These are phyloP conservation scores for Homalodisca vitripennis DNA, from an alignment of 1,140 invertebrate species.

Conservation along the genomic window DNA sequence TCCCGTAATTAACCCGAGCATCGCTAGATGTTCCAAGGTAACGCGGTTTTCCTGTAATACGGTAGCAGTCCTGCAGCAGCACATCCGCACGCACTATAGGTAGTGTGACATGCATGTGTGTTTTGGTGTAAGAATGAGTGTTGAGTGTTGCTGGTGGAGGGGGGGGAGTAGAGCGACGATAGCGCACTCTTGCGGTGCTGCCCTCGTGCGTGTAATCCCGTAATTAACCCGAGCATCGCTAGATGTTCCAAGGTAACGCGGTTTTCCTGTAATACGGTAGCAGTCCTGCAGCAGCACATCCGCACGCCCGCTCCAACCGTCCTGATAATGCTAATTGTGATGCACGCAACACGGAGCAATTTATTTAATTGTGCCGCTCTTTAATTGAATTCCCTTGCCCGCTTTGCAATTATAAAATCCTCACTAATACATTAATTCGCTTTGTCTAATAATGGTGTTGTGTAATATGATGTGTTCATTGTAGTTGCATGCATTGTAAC, in stretches of 20 bases:
- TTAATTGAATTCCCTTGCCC: neutral
- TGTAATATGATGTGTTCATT: no score
- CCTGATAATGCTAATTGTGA: neutral
- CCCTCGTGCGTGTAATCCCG: no score
- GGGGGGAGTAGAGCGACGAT: no score
- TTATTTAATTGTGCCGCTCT: neutral
- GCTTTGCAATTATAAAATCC: neutral
- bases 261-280: neutral
- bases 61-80: neutral
- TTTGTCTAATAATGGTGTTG: neutral
- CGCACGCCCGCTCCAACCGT: neutral
- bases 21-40: slow-evolving; percentile 42
- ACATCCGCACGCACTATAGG: no score
- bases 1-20: no score
- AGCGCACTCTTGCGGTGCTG: no score
- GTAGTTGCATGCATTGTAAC: no score
- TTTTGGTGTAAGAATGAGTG: no score
- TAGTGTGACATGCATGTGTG: no score
- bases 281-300: neutral
- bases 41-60: no score
- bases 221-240: no score
- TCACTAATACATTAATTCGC: neutral
- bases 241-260: slow-evolving; percentile 47
- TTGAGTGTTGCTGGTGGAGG: no score
- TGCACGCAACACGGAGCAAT: neutral